Evolutionary conservation across 2,888 invertebrate species (phyloP), one percentile per base, ranked within the genome.

Genomic region (Chymomyza caudatula): DNA sequence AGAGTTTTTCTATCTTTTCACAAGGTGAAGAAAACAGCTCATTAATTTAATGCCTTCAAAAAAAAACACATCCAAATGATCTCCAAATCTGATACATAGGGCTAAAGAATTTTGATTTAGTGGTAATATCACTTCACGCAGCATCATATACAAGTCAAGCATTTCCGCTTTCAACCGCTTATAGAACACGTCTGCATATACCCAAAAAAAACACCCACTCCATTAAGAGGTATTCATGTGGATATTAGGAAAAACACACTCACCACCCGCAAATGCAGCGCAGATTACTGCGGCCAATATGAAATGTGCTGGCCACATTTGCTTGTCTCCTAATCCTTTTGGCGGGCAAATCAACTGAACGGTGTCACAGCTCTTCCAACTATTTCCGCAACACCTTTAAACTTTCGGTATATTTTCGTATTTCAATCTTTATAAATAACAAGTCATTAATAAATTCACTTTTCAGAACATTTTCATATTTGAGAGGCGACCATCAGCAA

Each of bases 231-330:
- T 1, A 55, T n/a, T 52, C 13, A 19, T 51, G 5, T 66, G 44
- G 42, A 49, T 17, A 43, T 5, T 53, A 25, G 23, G 17, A 2
- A 25, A 51, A n/a, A n/a, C n/a, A 51, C 49, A 59, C 61, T 53
- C 60, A 51, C 23, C 44, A 81, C 81, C 59, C 25, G 71, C 62
- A 66, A 81, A 73, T 66, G 81, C 73, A 53, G 78, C 69, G 73
- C 81, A 81, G 65, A 67, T 55, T 56, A 80, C 66, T 63, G 81
- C 60, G 57, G 67, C 78, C 69, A 84, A 73, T 66, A 69, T 70
- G 68, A 77, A 77, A 77, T 81, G 75, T 44, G 66, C 69, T 67
- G 75, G 69, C 81, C 67, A 68, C 80, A 80, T 80, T 71, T 65
- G 64, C 69, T 60, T 59, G 77, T 60, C 73, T 64, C 55, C 19